Conservation (phyloP, 2,888 invertebrate genomes). For the Drosophila lacicola region DNA sequence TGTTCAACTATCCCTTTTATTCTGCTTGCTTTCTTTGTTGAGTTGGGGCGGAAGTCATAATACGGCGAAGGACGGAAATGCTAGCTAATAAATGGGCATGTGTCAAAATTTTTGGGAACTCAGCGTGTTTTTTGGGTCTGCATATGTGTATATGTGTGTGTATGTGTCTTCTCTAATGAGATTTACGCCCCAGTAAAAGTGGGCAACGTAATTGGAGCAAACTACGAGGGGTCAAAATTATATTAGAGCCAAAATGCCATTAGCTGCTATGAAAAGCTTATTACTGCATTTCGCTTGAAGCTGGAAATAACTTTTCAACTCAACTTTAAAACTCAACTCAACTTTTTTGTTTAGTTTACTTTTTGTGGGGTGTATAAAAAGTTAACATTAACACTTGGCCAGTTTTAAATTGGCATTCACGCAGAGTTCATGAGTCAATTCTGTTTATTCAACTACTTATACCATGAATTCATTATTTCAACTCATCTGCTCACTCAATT, state of each 20-base stretch:
- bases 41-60: slow-evolving; percentile 39
- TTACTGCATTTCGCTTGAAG: slow-evolving; percentile 30
- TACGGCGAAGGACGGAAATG: slow-evolving; percentile 39
- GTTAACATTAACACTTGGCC: too few relatives aligned
- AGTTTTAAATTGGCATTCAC: too few relatives aligned
- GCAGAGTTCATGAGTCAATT: too few relatives aligned
- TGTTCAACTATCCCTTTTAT: slow-evolving; percentile 58
- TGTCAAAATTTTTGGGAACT: slow-evolving; percentile 46
- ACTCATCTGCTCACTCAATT: too few relatives aligned
- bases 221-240: slow-evolving; percentile 45
- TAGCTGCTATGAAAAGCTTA: slow-evolving; percentile 22
- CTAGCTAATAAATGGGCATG: slow-evolving; percentile 59
- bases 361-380: background rate
- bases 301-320: slow-evolving; percentile 19
- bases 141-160: background rate
- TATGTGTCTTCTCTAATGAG: slow-evolving; percentile 40
- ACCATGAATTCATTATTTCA: too few relatives aligned
- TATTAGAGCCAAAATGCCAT: slow-evolving; percentile 42
- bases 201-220: slow-evolving; percentile 42
- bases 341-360: slow-evolving; percentile 9
- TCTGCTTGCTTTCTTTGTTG: slow-evolving; percentile 1
- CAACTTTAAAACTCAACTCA: slow-evolving; percentile 10
- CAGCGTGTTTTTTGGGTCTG: background rate
- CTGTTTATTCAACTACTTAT: too few relatives aligned
- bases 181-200: slow-evolving; percentile 52